phyloP scores from a whole-genome alignment of 2,888 invertebrate species.

The Bedellia somnulentella region DNA sequence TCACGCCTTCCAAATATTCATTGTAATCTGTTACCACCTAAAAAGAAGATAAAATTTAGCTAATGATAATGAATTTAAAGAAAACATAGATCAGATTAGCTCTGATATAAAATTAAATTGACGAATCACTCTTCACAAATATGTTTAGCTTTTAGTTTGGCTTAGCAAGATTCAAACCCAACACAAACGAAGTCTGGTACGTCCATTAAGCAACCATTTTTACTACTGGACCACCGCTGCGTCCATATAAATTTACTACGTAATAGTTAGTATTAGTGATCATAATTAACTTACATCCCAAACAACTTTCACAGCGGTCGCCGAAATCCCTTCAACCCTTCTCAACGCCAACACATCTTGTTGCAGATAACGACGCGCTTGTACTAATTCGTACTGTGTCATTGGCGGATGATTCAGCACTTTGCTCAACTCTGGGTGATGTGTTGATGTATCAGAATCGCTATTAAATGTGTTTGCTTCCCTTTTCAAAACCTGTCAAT shows the following conservation, averaged over 20 bases:
- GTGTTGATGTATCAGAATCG: slow-evolving; percentile 36
- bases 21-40: slow-evolving; percentile 54
- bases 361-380: slow-evolving; percentile 74
- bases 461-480: slow-evolving; percentile 46
- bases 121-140: too few species aligned
- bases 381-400: slow-evolving; percentile 75
- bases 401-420: slow-evolving; percentile 66
- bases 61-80: background rate
- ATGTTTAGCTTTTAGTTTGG: too few species aligned
- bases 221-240: too few species aligned
- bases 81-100: too few species aligned
- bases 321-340: slow-evolving; percentile 67
- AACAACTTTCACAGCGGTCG: slow-evolving; percentile 75
- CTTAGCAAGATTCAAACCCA: too few species aligned
- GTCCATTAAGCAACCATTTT: too few species aligned
- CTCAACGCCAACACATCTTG: slow-evolving; percentile 77
- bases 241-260: too few species aligned
- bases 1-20: slow-evolving; percentile 68
- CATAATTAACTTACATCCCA: slow-evolving; percentile 81
- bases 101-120: too few species aligned
- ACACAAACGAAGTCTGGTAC: too few species aligned
- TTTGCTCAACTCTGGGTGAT: slow-evolving; percentile 42
- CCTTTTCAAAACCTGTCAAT: slow-evolving; percentile 33
- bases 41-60: slow-evolving; percentile 12
- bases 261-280: too few species aligned